Evolutionary conservation across 2,797 vertebrate species (phyloP), one percentile per base, ranked within the genome.

Genomic region (Hoplostethus mediterraneus): DNA sequence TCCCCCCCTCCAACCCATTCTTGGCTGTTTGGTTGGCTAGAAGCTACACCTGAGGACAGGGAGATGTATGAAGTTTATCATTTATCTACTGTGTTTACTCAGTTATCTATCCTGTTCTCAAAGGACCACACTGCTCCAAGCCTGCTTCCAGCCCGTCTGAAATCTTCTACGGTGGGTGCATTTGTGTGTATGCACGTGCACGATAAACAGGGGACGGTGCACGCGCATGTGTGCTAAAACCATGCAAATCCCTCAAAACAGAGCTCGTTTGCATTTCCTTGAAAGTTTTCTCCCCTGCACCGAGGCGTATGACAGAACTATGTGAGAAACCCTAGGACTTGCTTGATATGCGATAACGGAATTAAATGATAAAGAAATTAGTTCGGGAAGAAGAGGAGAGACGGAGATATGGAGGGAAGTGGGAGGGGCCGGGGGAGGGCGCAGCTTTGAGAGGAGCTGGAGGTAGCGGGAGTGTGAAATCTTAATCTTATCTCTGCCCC

Each of bases 281-380:
- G 67, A 77, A 72, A 75, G 77, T 75, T 65, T 48, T 68, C 53
- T 62, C 25, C 16, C 11, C 28, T 33, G 71, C 58, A 40, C 33
- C 9, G 55, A 77, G 75, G 49, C 40, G 47, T 61, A 3, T 42
- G 77, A 76, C 8, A 55, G 58, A 65, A 60, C 28, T 16, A 36
- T 3, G 58, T 11, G 54, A 8, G 31, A 52, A 68, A 64, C 36
- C 49, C 17, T 4, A 57, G 64, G 13, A 1, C 73, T 79, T 17
- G 68, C 76, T 79, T 47, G 72, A 63, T 77, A 71, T 49, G 81
- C 4, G 85, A 88, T 86, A 83, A 88, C 42, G 45, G 77, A 85
- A 87, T 87, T 79, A 86, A 75, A 73, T 9, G 79, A 90, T 87
- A 82, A 87, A 84, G 74, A 79, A 85, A 89, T 89, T 87, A 86